A percentile compares a stretch with the other conserved stretches of the same genome.
Evolutionary conservation across 1,140 invertebrate genomes (phyloP).

Genomic region (Pinna nobilis): DNA sequence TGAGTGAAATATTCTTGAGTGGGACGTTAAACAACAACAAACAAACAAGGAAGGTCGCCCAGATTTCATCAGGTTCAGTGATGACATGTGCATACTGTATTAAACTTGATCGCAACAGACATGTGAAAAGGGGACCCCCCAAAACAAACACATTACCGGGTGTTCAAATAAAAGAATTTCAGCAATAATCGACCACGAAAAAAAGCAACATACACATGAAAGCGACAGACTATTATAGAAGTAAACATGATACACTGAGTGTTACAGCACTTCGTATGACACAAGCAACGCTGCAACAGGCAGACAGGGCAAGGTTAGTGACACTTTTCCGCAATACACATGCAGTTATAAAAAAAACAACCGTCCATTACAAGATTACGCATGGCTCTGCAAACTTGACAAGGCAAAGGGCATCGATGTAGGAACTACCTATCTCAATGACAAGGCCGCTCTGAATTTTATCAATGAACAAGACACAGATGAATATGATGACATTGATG

Average conservation of each 20-base stretch:
- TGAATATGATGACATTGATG: no score
- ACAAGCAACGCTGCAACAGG: not conserved
- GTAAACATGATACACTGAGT: not conserved
- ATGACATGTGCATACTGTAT: no score
- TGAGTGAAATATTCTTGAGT: no score
- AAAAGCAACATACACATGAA: not conserved
- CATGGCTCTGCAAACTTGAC: slow-evolving; percentile 28
- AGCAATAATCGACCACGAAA: slow-evolving; percentile 12
- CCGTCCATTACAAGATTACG: slow-evolving; percentile 16
- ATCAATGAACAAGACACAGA: no score
- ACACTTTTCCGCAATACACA: slow-evolving; percentile 7
- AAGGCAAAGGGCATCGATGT: slow-evolving; percentile 5
- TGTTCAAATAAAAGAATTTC: slow-evolving; percentile 16
- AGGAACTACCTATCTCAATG: slow-evolving; percentile 22
- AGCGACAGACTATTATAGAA: not conserved
- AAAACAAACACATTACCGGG: not conserved
- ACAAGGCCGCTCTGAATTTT: slow-evolving; percentile 6
- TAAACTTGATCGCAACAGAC: no score
- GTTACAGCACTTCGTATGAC: not conserved
- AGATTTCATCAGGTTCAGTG: no score
- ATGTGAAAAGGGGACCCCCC: not conserved
- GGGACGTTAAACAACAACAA: no score
- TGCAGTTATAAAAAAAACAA: slow-evolving; percentile 26
- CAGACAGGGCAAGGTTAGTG: not conserved
- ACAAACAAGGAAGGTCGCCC: no score